phyloP scores from a whole-genome alignment of 2,113 vertebrate genomes.

The Gobius niger region DNA sequence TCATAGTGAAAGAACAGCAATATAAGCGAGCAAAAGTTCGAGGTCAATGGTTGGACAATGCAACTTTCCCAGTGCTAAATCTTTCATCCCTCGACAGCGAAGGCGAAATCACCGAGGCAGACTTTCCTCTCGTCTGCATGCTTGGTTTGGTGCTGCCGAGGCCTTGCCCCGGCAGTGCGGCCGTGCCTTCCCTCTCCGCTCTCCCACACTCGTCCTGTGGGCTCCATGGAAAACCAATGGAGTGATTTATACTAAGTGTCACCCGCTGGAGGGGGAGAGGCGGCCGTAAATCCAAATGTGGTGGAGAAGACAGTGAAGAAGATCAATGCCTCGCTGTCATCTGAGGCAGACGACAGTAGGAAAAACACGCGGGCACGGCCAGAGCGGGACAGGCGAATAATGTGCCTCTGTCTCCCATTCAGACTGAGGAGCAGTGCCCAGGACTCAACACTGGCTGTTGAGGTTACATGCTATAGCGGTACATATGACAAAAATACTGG shows the following conservation, averaged over 20 bases:
- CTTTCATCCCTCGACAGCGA: slow-evolving; percentile 48
- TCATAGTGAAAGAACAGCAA: not conserved
- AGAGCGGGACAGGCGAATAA: slow-evolving; percentile 21
- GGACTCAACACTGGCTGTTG: slow-evolving; percentile 1
- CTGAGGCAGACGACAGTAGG: slow-evolving; percentile 17
- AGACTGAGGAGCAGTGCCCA: slow-evolving; percentile 15
- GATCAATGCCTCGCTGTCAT: slow-evolving; percentile 48
- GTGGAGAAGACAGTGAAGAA: slow-evolving; percentile 34
- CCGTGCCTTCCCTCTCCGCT: slow-evolving; percentile 16
- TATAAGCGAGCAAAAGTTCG: slow-evolving; percentile 38
- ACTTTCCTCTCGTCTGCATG: slow-evolving; percentile 19
- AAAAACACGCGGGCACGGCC: slow-evolving; percentile 17
- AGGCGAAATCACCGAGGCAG: slow-evolving; percentile 25
- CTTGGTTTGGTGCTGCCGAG: slow-evolving; percentile 5
- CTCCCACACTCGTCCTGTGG: slow-evolving; percentile 20
- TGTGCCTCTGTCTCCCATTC: slow-evolving; percentile 32
- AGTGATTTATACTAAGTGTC: slow-evolving; percentile 39
- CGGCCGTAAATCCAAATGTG: slow-evolving; percentile 25
- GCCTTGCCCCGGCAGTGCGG: slow-evolving; percentile 20
- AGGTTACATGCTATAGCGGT: too few relatives aligned
- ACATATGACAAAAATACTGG: not conserved
- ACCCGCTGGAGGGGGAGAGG: slow-evolving; percentile 30
- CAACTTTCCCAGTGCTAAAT: slow-evolving; percentile 56
- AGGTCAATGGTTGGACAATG: slow-evolving; percentile 41
- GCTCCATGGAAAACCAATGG: slow-evolving; percentile 42